Conservation (phyloP, 2,113 vertebrate genomes). For the Mugil cephalus region DNA sequence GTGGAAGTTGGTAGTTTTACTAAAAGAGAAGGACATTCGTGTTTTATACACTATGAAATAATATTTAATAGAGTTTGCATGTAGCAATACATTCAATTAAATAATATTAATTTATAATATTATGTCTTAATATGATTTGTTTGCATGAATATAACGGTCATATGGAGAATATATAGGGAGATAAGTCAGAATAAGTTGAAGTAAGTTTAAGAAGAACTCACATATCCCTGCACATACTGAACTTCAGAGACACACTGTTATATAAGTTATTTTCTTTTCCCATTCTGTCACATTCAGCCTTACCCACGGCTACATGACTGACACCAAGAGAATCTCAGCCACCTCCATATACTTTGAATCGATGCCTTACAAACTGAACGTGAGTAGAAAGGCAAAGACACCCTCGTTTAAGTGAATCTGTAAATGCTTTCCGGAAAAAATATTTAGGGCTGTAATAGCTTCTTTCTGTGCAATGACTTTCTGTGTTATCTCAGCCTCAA, state of each 20-base stretch:
- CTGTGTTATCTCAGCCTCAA: constrained; percentile 40
- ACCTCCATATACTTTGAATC: constrained; percentile 98
- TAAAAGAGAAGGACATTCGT: too few relatives aligned
- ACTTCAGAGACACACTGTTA: neutral
- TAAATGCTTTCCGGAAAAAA: neutral
- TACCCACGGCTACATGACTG: constrained; percentile 94
- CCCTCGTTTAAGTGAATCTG: neutral
- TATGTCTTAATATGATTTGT: too few relatives aligned
- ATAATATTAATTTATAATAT: too few relatives aligned
- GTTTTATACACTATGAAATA: too few relatives aligned
- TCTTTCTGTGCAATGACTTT: neutral
- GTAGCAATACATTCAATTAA: too few relatives aligned
- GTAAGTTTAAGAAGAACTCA: too few relatives aligned
- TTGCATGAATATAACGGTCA: neutral
- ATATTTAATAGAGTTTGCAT: too few relatives aligned
- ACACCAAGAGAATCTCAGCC: constrained; percentile 90
- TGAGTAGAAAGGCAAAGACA: constrained; percentile 80
- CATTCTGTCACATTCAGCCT: constrained; percentile 80
- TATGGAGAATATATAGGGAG: neutral
- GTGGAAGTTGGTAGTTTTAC: neutral
- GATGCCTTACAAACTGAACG: constrained; percentile 94
- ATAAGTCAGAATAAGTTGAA: neutral
- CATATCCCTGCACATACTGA: neutral
- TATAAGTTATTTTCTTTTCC: neutral
- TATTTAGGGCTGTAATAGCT: neutral